Conservation (phyloP, 2,113 vertebrate species). For the Rhagologus leucostigma region DNA sequence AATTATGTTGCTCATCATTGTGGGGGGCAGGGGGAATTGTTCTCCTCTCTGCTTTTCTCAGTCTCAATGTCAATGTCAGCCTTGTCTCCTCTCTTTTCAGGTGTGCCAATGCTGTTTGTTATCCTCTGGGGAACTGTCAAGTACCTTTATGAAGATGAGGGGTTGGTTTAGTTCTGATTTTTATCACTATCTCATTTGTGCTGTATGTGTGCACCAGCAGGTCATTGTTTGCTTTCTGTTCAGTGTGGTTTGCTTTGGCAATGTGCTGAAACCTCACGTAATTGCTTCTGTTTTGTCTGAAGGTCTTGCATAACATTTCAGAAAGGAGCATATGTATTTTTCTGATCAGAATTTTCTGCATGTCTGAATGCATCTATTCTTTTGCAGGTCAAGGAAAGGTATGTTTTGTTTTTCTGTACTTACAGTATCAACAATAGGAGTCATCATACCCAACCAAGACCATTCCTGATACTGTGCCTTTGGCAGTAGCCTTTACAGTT, state of each 20-base stretch:
- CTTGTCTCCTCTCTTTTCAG: constrained; percentile 68
- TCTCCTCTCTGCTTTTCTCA: background rate
- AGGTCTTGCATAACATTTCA: constrained; percentile 57
- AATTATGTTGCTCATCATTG: background rate
- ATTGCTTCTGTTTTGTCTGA: constrained; percentile 56
- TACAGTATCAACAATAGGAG: background rate
- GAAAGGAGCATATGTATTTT: constrained; percentile 11
- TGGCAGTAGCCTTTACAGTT: background rate
- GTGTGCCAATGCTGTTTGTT: constrained; percentile 85
- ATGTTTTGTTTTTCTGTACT: constrained; percentile 2
- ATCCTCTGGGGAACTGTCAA: constrained; percentile 84
- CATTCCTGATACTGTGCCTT: background rate
- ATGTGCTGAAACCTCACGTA: constrained; percentile 35
- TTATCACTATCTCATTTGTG: constrained; percentile 12
- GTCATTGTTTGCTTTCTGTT: constrained; percentile 37
- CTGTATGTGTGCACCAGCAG: background rate
- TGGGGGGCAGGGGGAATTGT: background rate
- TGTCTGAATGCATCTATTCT: constrained; percentile 52
- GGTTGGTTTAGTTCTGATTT: constrained; percentile 73
- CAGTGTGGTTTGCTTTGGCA: constrained; percentile 24
- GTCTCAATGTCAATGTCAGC: constrained; percentile 36
- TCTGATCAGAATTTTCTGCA: constrained; percentile 49
- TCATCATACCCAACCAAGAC: background rate
- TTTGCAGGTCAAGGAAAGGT: constrained; percentile 44
- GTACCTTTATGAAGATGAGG: constrained; percentile 85